Conservation (phyloP, 2,113 vertebrate species). For the Solea senegalensis region DNA sequence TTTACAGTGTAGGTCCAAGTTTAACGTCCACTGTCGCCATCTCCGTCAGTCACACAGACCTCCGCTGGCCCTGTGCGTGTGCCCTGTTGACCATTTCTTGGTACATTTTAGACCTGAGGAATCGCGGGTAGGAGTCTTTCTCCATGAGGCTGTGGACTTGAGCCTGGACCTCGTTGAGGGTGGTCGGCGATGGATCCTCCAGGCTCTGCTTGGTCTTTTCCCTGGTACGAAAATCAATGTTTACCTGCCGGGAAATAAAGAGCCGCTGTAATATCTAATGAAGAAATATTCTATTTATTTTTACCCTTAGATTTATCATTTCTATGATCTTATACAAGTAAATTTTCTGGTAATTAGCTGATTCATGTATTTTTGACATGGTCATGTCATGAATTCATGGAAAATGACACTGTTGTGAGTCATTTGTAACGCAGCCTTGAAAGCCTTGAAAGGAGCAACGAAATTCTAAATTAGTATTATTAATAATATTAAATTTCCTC, state of each 20-base stretch:
- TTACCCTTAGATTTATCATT: too few species aligned
- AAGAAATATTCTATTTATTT: too few species aligned
- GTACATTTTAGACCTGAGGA: constrained; percentile 97
- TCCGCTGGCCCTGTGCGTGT: constrained; percentile 83
- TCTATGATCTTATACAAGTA: too few species aligned
- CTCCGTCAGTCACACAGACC: constrained; percentile 83
- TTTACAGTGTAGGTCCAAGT: constrained; percentile 47
- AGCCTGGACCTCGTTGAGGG: constrained; percentile 91
- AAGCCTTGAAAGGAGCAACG: too few species aligned
- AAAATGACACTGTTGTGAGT: too few species aligned
- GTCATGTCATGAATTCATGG: too few species aligned
- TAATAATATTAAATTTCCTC: background rate
- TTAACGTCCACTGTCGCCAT: constrained; percentile 5
- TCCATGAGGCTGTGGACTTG: constrained; percentile 97
- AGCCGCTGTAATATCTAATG: constrained; percentile 6
- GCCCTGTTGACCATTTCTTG: constrained; percentile 92
- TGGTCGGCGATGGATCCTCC: constrained; percentile 87
- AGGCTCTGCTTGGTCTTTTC: constrained; percentile 92
- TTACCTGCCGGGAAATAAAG: constrained; percentile 83
- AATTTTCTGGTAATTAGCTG: too few species aligned
- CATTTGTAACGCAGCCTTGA: too few species aligned
- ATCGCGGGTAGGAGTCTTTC: constrained; percentile 97
- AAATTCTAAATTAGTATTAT: too few species aligned
- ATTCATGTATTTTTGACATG: too few species aligned
- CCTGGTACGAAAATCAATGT: constrained; percentile 94